A percentile compares a stretch with the other conserved stretches of the same genome.
Evolutionary conservation across 1,140 invertebrate genomes (phyloP).

Genomic region (Maconellicoccus hirsutus): DNA sequence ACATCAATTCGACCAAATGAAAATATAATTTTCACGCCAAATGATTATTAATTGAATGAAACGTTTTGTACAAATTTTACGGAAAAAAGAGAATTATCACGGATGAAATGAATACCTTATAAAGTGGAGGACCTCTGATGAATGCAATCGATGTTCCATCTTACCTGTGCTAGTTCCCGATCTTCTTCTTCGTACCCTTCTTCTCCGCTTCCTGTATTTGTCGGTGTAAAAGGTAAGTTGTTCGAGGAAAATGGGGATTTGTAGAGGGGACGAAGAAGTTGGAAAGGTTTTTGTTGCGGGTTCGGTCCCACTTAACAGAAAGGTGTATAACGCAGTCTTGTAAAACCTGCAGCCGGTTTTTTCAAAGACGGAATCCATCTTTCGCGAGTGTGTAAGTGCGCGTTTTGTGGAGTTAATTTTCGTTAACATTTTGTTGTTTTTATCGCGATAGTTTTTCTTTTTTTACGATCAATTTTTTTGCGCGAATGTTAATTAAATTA

Average conservation of each 20-base stretch:
- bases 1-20: no score
- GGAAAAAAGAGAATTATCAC: neutral
- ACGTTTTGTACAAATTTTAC: neutral
- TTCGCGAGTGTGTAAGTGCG: neutral
- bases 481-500: neutral
- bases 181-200: conserved; percentile 6
- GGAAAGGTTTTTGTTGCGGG: conserved; percentile 16
- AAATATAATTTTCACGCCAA: neutral
- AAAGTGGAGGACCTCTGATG: neutral
- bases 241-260: neutral
- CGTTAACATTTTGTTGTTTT: neutral
- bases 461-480: neutral
- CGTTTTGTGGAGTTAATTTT: neutral
- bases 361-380: conserved; percentile 4
- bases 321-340: conserved; percentile 17
- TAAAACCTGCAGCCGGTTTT: conserved; percentile 12
- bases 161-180: conserved; percentile 16
- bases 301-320: conserved; percentile 17
- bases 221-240: neutral
- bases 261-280: neutral
- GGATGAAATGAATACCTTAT: neutral
- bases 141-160: conserved; percentile 3
- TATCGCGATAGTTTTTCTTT: neutral
- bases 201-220: neutral
- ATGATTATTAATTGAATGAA: neutral